phyloP scores from a whole-genome alignment of 2,888 invertebrate species.

The Drosophila imparisetae region DNA sequence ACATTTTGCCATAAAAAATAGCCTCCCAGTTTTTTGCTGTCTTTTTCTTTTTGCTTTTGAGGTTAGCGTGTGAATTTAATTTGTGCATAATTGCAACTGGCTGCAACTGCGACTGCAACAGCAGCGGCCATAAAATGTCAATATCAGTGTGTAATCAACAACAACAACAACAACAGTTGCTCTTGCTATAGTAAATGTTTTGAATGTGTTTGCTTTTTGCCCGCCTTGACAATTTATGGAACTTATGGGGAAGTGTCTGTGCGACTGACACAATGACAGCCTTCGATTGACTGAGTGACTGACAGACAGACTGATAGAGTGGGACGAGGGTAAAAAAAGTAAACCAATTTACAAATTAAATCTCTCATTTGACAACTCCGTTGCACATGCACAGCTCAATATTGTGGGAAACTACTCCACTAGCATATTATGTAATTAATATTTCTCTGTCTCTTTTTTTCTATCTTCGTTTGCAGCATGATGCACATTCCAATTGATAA shows the following conservation, averaged over 20 bases:
- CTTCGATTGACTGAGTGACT: constrained; percentile 34
- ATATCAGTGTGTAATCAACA: constrained; percentile 72
- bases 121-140: constrained; percentile 62
- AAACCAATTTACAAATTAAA: constrained; percentile 74
- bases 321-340: constrained; percentile 28
- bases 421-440: not conserved
- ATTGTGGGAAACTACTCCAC: not conserved
- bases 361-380: constrained; percentile 49
- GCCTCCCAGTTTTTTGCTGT: constrained; percentile 16
- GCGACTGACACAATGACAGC: constrained; percentile 59
- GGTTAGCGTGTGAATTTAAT: constrained; percentile 76
- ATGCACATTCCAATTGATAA: constrained; percentile 40
- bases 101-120: constrained; percentile 30
- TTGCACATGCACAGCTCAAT: constrained; percentile 15
- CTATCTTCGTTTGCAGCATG: constrained; percentile 38
- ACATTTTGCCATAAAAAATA: constrained; percentile 57
- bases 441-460: not conserved
- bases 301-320: constrained; percentile 34
- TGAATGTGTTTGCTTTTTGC: constrained; percentile 44
- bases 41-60: constrained; percentile 28
- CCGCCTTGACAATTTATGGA: constrained; percentile 39
- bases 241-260: constrained; percentile 55
- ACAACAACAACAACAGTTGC: constrained; percentile 18
- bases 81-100: constrained; percentile 68
- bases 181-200: constrained; percentile 20